Evolutionary conservation across 2,888 invertebrate species (phyloP).

Genomic region (Caenorhabditis uteleia): DNA sequence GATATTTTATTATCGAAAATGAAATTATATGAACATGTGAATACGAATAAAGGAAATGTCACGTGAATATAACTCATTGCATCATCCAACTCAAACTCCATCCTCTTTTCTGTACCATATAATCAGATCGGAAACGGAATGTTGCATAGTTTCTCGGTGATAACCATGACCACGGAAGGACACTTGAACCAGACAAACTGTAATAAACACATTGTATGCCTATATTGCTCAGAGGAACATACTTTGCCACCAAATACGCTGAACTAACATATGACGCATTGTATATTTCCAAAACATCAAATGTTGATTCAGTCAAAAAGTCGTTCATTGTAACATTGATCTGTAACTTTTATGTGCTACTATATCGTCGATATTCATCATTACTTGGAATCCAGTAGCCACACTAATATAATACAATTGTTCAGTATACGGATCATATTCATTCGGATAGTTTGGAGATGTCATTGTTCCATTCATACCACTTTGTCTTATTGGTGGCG

Average conservation of each 20-base stretch:
- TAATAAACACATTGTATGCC: neutral
- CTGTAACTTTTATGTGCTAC: neutral
- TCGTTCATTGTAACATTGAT: slow-evolving; percentile 1
- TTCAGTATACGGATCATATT: slow-evolving; percentile 74
- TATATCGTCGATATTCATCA: slow-evolving; percentile 20
- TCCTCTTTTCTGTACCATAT: slow-evolving; percentile 19
- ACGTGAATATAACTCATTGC: too few relatives aligned
- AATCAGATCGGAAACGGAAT: slow-evolving; percentile 25
- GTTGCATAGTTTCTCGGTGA: slow-evolving; percentile 13
- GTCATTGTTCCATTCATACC: slow-evolving; percentile 23
- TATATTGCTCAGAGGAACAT: neutral
- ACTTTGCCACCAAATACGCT: slow-evolving; percentile 14
- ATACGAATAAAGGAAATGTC: neutral
- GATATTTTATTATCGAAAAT: too few relatives aligned
- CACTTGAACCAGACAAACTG: slow-evolving; percentile 19
- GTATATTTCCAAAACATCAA: slow-evolving; percentile 29
- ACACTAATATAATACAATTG: slow-evolving; percentile 27
- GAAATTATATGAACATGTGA: neutral
- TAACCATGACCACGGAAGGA: slow-evolving; percentile 17
- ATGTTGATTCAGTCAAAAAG: slow-evolving; percentile 18
- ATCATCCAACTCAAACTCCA: slow-evolving; percentile 13
- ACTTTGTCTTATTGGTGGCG: slow-evolving; percentile 19
- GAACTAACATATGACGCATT: slow-evolving; percentile 8
- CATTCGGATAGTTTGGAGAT: slow-evolving; percentile 84
- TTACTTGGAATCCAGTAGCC: slow-evolving; percentile 21